phyloP scores from a whole-genome alignment of 1,140 invertebrate species.

The Ostrea edulis region DNA sequence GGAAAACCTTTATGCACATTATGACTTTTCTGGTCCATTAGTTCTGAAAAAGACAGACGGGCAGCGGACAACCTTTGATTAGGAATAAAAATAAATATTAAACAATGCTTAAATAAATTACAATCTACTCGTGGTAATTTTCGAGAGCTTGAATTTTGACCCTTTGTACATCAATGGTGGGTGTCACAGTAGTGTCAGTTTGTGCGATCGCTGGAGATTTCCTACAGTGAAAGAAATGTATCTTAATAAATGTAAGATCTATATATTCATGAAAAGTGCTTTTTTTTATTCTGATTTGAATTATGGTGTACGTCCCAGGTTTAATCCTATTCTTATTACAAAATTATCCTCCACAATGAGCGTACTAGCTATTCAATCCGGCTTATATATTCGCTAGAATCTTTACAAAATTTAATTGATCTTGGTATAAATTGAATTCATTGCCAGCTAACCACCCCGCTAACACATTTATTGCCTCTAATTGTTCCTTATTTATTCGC shows the following conservation, averaged over 20 bases:
- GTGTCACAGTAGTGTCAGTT: too few relatives aligned
- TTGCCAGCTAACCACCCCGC: slow-evolving; percentile 21
- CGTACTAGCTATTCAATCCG: slow-evolving; percentile 9
- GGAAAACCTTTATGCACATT: too few relatives aligned
- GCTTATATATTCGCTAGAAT: slow-evolving; percentile 19
- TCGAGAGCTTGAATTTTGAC: too few relatives aligned
- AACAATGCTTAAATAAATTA: too few relatives aligned
- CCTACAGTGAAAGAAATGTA: not conserved
- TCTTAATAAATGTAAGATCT: not conserved
- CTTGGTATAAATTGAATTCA: not conserved
- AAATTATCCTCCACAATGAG: slow-evolving; percentile 16
- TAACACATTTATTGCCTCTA: slow-evolving; percentile 35
- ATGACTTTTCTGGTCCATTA: too few relatives aligned
- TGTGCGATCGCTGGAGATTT: too few relatives aligned
- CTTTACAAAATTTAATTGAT: slow-evolving; percentile 31
- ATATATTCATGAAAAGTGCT: not conserved
- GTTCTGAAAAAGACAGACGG: too few relatives aligned
- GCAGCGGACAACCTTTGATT: too few relatives aligned
- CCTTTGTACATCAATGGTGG: too few relatives aligned
- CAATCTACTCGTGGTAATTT: too few relatives aligned
- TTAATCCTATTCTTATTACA: slow-evolving; percentile 13
- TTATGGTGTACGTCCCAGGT: not conserved
- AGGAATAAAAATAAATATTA: too few relatives aligned
- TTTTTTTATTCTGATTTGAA: not conserved
- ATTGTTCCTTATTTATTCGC: slow-evolving; percentile 25